These are phyloP conservation scores for Apteryx owenii DNA, from an alignment of 2,113 vertebrate species.

Conservation along the genomic window DNA sequence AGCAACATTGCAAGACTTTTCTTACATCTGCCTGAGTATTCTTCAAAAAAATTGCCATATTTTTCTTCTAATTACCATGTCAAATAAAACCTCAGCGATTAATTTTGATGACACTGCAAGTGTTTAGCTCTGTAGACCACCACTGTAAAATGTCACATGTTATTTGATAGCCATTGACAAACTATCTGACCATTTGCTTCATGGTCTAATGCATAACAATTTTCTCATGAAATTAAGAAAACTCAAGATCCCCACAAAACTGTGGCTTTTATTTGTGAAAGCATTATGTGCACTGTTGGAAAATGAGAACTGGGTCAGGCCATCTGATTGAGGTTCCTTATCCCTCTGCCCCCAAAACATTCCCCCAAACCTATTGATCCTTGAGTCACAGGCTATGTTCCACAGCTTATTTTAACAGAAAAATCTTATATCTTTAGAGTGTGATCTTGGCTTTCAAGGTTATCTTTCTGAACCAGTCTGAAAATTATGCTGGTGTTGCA, in stretches of 20 bases:
- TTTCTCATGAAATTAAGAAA: not conserved
- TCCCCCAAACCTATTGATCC: not conserved
- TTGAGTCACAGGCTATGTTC: not conserved
- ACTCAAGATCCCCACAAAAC: not conserved
- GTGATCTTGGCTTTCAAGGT: not conserved
- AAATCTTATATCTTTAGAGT: not conserved
- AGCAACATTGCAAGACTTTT: not conserved
- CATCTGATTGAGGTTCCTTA: not conserved
- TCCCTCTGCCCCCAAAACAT: not conserved
- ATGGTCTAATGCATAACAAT: not conserved
- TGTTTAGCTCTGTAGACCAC: not conserved
- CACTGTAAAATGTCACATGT: not conserved
- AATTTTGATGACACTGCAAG: constrained; percentile 16
- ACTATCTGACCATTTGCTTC: not conserved
- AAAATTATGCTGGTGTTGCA: not conserved
- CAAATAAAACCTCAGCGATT: not conserved
- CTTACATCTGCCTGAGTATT: not conserved
- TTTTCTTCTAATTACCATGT: constrained; percentile 31
- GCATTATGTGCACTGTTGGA: not conserved
- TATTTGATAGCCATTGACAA: not conserved
- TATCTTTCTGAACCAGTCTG: not conserved
- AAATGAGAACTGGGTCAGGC: not conserved
- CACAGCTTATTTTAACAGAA: not conserved
- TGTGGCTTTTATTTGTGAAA: not conserved
- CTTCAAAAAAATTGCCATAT: not conserved